phyloP scores from a whole-genome alignment of 2,888 invertebrate species.

The Drosophila fulvimacula region DNA sequence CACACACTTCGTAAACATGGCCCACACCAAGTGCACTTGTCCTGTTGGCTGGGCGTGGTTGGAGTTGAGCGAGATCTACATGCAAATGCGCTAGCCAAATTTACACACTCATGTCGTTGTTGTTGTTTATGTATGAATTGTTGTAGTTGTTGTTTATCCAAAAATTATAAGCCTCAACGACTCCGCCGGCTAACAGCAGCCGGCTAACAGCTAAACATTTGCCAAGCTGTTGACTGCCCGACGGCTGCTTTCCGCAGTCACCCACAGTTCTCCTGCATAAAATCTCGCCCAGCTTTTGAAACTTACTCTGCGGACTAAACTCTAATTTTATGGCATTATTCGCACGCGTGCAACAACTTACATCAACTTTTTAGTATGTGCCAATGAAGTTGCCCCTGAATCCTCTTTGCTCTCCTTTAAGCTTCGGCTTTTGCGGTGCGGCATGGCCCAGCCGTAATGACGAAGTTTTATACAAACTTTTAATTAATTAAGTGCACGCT shows the following conservation, averaged over 20 bases:
- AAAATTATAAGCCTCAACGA: constrained; percentile 61
- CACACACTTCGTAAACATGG: constrained; percentile 62
- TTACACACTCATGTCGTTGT: constrained; percentile 51
- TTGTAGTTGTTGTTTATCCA: constrained; percentile 63
- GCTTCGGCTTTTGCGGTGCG: neutral
- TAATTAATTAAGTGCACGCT: constrained; percentile 64
- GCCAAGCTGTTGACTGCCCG: constrained; percentile 65
- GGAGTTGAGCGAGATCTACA: constrained; percentile 18
- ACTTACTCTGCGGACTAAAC: constrained; percentile 24
- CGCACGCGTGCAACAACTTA: constrained; percentile 42
- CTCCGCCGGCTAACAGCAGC: constrained; percentile 24
- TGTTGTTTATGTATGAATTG: constrained; percentile 42
- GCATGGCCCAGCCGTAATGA: constrained; percentile 1
- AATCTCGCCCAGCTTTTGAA: too few species aligned
- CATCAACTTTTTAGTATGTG: constrained; percentile 38
- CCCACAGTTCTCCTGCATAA: constrained; percentile 11
- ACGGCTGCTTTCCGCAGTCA: neutral
- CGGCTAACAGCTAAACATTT: constrained; percentile 59
- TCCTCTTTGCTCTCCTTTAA: neutral
- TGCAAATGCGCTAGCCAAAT: constrained; percentile 71
- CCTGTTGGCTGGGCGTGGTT: constrained; percentile 29
- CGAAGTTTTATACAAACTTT: constrained; percentile 50
- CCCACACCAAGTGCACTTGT: constrained; percentile 63
- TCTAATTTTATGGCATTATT: constrained; percentile 38
- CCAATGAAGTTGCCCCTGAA: constrained; percentile 9